Evolutionary conservation across 2,888 invertebrate genomes (phyloP).

Genomic region (Leptopilina syphax): DNA sequence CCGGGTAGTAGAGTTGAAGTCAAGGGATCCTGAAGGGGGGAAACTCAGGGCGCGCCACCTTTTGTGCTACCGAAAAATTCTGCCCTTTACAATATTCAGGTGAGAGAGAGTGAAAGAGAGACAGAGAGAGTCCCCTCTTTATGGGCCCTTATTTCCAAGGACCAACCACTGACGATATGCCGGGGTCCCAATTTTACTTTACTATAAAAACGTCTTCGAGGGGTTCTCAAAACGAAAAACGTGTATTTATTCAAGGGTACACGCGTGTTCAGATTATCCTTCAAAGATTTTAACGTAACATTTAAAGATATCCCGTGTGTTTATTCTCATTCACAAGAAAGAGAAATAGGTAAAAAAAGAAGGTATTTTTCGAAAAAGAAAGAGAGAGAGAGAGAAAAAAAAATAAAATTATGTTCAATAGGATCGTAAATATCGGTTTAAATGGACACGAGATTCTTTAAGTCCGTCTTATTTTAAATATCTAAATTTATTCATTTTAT

Average conservation of each 20-base stretch:
- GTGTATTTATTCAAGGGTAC: slow-evolving; percentile 30
- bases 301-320: slow-evolving; percentile 26
- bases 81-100: slow-evolving; percentile 33
- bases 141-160: neutral
- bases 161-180: slow-evolving; percentile 31
- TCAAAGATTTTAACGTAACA: slow-evolving; percentile 38
- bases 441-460: too few relatives aligned
- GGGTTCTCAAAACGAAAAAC: slow-evolving; percentile 46
- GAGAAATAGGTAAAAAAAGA: neutral
- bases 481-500: too few relatives aligned
- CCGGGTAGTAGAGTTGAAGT: slow-evolving; percentile 51
- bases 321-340: neutral
- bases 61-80: slow-evolving; percentile 36
- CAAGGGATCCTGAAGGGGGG: slow-evolving; percentile 52
- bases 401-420: too few relatives aligned
- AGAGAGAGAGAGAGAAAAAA: slow-evolving; percentile 23
- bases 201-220: slow-evolving; percentile 51
- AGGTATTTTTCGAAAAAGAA: neutral
- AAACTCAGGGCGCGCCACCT: slow-evolving; percentile 17
- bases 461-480: too few relatives aligned
- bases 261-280: slow-evolving; percentile 34
- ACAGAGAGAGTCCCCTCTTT: neutral
- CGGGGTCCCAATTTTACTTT: neutral
- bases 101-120: neutral
- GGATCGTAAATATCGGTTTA: too few relatives aligned